These are phyloP conservation scores for Gambusia yucatana DNA, from an alignment of 2,797 vertebrate species.

Conservation along the genomic window DNA sequence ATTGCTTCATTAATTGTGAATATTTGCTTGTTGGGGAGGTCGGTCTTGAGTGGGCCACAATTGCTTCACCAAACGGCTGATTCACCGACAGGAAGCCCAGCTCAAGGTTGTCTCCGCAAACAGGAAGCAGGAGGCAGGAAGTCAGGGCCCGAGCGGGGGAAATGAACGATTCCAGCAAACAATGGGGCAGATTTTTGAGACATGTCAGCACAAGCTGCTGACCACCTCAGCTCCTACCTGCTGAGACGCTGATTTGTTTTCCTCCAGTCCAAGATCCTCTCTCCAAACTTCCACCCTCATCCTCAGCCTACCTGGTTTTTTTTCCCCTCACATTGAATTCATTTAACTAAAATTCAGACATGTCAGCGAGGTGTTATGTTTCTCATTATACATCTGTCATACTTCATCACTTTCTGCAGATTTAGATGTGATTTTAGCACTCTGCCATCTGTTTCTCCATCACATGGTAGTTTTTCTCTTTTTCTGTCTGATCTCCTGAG, in stretches of 20 bases:
- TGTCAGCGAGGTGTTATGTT: constrained; percentile 68
- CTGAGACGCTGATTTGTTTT: constrained; percentile 39
- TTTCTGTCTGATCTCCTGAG: constrained; percentile 45
- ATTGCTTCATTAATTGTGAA: constrained; percentile 69
- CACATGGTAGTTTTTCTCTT: constrained; percentile 45
- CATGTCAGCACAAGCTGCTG: constrained; percentile 52
- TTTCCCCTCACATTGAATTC: constrained; percentile 60
- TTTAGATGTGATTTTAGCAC: constrained; percentile 66
- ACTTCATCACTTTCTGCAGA: constrained; percentile 59
- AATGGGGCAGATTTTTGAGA: constrained; percentile 66
- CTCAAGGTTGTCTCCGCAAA: constrained; percentile 75
- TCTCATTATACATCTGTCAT: constrained; percentile 71
- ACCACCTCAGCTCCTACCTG: constrained; percentile 37
- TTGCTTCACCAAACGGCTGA: constrained; percentile 60
- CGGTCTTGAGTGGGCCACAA: constrained; percentile 42
- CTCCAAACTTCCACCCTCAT: not conserved
- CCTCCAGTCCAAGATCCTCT: constrained; percentile 16
- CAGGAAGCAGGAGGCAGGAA: constrained; percentile 83
- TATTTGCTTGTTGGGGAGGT: constrained; percentile 64
- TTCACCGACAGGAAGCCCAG: constrained; percentile 68
- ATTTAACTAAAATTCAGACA: constrained; percentile 55
- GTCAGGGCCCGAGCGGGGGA: constrained; percentile 63
- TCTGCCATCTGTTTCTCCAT: constrained; percentile 71
- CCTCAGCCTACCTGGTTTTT: not conserved
- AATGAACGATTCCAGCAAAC: constrained; percentile 71